Percentiles rank a stretch among this genome's conserved stretches.
Evolutionary conservation across 2,113 vertebrate species (phyloP).

Genomic region (Notiomystis cincta): DNA sequence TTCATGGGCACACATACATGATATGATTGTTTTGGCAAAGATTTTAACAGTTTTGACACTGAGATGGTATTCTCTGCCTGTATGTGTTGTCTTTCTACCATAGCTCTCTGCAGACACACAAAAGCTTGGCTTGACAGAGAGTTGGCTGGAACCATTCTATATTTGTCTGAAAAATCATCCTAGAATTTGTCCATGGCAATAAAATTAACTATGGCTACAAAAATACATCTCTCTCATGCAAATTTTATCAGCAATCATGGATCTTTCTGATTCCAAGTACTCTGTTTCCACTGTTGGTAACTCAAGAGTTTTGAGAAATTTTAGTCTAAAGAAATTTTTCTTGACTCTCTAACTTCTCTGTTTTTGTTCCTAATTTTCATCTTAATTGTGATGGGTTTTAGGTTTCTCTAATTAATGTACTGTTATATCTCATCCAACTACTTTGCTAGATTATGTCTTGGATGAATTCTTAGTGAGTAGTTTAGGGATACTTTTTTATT

Average conservation of each 20-base stretch:
- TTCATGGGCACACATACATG: neutral
- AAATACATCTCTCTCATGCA: neutral
- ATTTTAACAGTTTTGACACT: neutral
- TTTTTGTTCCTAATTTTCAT: neutral
- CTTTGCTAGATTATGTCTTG: neutral
- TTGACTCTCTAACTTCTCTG: neutral
- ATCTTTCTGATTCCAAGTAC: neutral
- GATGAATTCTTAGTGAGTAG: neutral
- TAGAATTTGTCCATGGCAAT: neutral
- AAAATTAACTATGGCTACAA: neutral
- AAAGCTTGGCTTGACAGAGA: neutral
- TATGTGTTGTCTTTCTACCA: neutral
- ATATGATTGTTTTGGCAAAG: neutral
- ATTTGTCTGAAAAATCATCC: neutral
- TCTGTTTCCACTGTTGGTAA: neutral
- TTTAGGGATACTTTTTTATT: neutral
- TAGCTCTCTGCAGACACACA: neutral
- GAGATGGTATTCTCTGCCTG: neutral
- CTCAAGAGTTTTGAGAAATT: neutral
- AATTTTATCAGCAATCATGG: neutral
- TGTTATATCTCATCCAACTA: neutral
- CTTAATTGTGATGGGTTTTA: neutral
- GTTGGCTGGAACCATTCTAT: neutral
- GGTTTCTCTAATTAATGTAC: neutral
- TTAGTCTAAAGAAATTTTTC: neutral